phyloP scores from a whole-genome alignment of 1,140 invertebrate species.

The Heliconius congener region DNA sequence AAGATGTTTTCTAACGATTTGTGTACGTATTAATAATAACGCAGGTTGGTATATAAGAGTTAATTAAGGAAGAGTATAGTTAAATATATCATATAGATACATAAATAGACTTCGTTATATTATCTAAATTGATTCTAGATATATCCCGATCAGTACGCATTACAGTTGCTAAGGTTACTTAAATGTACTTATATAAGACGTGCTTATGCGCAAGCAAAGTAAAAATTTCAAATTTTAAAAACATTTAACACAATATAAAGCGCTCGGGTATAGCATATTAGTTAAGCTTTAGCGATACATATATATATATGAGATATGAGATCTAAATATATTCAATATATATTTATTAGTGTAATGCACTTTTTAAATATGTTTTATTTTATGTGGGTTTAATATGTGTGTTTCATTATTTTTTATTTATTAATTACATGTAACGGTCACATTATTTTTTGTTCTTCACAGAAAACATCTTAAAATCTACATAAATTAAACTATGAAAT shows the following conservation, averaged over 20 bases:
- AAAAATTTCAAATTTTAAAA: conserved; percentile 32
- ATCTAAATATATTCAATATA: conserved; percentile 19
- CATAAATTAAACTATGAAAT: conserved; percentile 37
- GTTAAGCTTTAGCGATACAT: conserved; percentile 36
- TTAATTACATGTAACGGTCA: not conserved
- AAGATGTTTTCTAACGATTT: conserved; percentile 78
- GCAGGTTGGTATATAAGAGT: conserved; percentile 62
- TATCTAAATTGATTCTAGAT: conserved; percentile 49
- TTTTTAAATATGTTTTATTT: conserved; percentile 3
- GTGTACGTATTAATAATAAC: conserved; percentile 59
- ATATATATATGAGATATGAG: conserved; percentile 28
- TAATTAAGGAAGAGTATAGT: conserved; percentile 63
- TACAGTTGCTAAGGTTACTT: conserved; percentile 69
- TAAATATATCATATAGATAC: conserved; percentile 62
- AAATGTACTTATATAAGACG: conserved; percentile 48
- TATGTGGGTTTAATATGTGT: conserved; percentile 13
- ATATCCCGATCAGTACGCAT: conserved; percentile 74
- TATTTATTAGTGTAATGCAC: conserved; percentile 20
- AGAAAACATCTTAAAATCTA: conserved; percentile 79
- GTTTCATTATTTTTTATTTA: conserved; percentile 9
- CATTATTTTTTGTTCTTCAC: conserved; percentile 19
- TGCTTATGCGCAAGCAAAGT: conserved; percentile 72
- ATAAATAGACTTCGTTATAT: conserved; percentile 52
- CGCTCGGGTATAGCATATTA: conserved; percentile 27
- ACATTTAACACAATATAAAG: conserved; percentile 39